Evolutionary conservation across 2,113 vertebrate genomes (phyloP), one percentile per base, ranked within the genome.

Genomic region (Epinephelus cyanopodus): DNA sequence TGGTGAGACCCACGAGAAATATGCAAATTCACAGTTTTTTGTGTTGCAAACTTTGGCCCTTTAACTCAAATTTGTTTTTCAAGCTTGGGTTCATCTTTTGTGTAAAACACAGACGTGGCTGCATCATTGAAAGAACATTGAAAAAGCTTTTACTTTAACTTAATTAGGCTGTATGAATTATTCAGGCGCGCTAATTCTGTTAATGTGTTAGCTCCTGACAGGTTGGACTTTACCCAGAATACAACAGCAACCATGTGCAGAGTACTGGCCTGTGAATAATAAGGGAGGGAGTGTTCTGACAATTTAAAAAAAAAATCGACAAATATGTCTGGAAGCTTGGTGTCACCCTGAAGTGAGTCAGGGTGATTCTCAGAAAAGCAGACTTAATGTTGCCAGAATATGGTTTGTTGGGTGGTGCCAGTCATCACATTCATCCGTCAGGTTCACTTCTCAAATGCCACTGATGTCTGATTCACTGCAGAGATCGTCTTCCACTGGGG

Each of bases 401-500:
- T 14, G 58, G 14, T 72, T 81, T 74, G 11, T 10, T 57, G 45
- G 48, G 25, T 72, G 19, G 53, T 57, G 71, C 61, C 79, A 68
- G 77, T 81, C 39, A 61, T 33, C 50, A 48, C 63, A 69, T 63
- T 78, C 52, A 77, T 79, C 78, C 70, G 25, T 69, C 11, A 23
- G 67, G 47, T 57, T 21, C 21, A 39, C 27, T 58, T 71, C 54
- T 58, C 56, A 39, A 42, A 67, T n/a, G 23, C 2, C 6, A 17
- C 42, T 10, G 69, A 45, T 23, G 63, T 68, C 62, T 89, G 82
- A 85, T 45, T 90, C 86, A 87, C 15, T 39, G 69, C 48, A 52
- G 39, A 68, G 50, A 83, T 72, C 70, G 6, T 83, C 48, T 82
- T 77, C 25, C 75, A 19, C 33, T n/a, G 37, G 45, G 60, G 33